phyloP scores from a whole-genome alignment of 1,140 invertebrate genomes.

The Aphelenchoides fujianensis region DNA sequence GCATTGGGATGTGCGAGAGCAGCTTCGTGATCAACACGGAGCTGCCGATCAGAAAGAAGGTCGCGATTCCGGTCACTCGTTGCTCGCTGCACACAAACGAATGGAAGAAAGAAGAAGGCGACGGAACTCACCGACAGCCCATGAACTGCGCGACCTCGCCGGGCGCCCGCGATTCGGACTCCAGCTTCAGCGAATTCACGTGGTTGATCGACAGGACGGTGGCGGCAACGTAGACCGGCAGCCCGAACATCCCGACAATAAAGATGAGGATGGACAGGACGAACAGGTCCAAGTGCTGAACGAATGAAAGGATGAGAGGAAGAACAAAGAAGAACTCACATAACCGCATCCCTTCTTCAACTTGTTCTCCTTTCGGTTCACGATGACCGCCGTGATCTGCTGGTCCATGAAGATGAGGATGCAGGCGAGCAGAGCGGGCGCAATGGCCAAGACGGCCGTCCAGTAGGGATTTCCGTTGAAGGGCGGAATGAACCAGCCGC shows the following conservation, averaged over 20 bases:
- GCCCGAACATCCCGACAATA: conserved; percentile 84
- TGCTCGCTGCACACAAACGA: conserved; percentile 76
- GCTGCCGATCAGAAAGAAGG: conserved; percentile 89
- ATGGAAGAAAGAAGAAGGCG: conserved; percentile 27
- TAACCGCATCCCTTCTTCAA: conserved; percentile 68
- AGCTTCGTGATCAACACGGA: conserved; percentile 87
- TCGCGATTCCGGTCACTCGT: conserved; percentile 86
- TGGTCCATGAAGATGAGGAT: conserved; percentile 99
- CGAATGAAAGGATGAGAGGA: conserved; percentile 65
- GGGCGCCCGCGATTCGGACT: conserved; percentile 82
- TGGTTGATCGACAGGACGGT: conserved; percentile 98
- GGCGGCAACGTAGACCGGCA: conserved; percentile 94
- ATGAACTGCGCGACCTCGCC: conserved; percentile 96
- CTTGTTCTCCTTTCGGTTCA: conserved; percentile 97
- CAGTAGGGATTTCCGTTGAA: conserved; percentile 77
- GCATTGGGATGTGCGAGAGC: conserved; percentile 81
- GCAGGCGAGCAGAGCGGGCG: conserved; percentile 87
- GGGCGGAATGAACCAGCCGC: conserved; percentile 86
- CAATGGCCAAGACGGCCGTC: conserved; percentile 75
- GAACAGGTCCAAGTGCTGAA: conserved; percentile 94
- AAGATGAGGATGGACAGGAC: conserved; percentile 82
- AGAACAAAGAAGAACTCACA: not conserved
- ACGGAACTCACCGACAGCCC: conserved; percentile 72
- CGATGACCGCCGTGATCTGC: conserved; percentile 96
- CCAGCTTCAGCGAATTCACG: conserved; percentile 85